These are phyloP conservation scores for Agrilus mali DNA, from an alignment of 2,888 invertebrate genomes.

Conservation along the genomic window DNA sequence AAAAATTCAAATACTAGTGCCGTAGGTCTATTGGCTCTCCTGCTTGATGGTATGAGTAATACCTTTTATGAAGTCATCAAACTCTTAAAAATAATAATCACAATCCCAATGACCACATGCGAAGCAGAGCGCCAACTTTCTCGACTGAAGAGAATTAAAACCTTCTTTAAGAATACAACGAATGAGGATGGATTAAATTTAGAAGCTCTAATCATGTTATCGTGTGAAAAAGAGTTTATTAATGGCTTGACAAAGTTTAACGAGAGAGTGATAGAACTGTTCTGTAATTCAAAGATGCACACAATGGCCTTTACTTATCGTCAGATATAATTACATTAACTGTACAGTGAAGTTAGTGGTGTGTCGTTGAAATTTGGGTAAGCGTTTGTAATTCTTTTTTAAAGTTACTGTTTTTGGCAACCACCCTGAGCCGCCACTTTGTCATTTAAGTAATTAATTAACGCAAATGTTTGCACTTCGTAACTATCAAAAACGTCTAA, in stretches of 20 bases:
- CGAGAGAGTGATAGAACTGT: constrained; percentile 10
- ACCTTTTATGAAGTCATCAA: not conserved
- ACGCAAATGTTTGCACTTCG: too few species aligned
- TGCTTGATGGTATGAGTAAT: not conserved
- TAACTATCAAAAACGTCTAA: too few species aligned
- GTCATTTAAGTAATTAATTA: too few species aligned
- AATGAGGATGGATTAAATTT: constrained; percentile 15
- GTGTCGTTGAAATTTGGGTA: too few species aligned
- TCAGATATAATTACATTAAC: too few species aligned
- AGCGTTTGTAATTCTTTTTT: too few species aligned
- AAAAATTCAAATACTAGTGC: too few species aligned
- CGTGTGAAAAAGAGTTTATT: constrained; percentile 5
- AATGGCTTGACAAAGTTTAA: constrained; percentile 12
- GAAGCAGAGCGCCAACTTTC: not conserved
- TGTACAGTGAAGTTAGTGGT: too few species aligned
- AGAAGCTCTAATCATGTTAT: constrained; percentile 18
- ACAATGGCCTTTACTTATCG: not conserved
- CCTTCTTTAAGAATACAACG: constrained; percentile 18
- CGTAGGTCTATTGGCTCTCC: too few species aligned
- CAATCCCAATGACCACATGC: not conserved
- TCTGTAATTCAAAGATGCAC: constrained; percentile 5
- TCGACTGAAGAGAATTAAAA: constrained; percentile 17
- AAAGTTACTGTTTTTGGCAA: too few species aligned
- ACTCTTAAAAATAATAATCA: not conserved
- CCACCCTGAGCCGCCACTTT: too few species aligned